Conservation (phyloP, 2,113 vertebrate genomes). For the Cichladusa arquata region DNA sequence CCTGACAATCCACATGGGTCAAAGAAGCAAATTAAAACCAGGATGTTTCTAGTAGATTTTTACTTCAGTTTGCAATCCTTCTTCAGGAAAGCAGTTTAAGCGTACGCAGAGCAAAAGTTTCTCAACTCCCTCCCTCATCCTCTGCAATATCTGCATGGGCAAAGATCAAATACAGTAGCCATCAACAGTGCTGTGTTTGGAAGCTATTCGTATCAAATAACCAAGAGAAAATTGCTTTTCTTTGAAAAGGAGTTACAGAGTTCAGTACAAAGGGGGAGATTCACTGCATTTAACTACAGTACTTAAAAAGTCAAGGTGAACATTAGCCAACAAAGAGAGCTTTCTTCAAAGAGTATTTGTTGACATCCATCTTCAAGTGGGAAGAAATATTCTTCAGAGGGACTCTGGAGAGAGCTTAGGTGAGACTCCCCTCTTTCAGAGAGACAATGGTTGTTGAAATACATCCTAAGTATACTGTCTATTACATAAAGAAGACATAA, state of each 20-base stretch:
- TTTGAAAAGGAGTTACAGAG: conserved; percentile 10
- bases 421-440: not conserved
- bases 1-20: not conserved
- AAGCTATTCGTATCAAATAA: not conserved
- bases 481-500: not conserved
- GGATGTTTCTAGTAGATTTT: not conserved
- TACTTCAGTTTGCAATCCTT: not conserved
- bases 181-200: not conserved
- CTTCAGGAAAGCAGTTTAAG: not conserved
- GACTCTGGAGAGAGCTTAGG: not conserved
- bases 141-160: not conserved
- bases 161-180: conserved; percentile 8
- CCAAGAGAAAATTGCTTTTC: not conserved
- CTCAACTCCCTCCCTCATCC: not conserved
- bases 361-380: not conserved
- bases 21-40: not conserved
- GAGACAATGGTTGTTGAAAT: not conserved
- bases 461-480: not conserved
- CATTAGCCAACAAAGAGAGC: not conserved
- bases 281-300: not conserved
- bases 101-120: not conserved
- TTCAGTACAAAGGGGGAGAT: not conserved
- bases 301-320: not conserved
- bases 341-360: not conserved
- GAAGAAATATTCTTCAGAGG: not conserved